Evolutionary conservation across 2,113 vertebrate species (phyloP), one percentile per base, ranked within the genome.

Genomic region (Halichoerus grypus): DNA sequence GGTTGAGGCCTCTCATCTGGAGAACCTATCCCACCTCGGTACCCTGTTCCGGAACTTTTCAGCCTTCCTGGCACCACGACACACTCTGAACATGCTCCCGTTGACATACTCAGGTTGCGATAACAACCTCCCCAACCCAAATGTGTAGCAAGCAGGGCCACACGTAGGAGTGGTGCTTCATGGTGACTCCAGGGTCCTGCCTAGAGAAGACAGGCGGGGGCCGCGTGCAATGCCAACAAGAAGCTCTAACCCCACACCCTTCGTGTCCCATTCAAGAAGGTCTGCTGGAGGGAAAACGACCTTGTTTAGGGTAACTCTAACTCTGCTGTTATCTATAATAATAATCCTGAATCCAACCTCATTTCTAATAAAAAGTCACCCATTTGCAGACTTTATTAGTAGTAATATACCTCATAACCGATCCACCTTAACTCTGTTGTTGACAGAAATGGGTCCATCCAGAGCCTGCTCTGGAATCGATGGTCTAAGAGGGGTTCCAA

Each of bases 181-280:
- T 33, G 65, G 57, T 18, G 55, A 8, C 55, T 94, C 39, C 80
- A 53, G 36, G 42, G 59, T 39, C 74, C 19, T 51, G 42, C 26
- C 28, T 10, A 19, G 46, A 36, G 33, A 92, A 84, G 36, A 72
- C 16, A 94, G 67, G 46, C n/a, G 14, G 57, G n/a, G 46, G 39
- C 72, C 31, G 16, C 24, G 19, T 36, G 24, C 7, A 57, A 84
- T 42, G 11, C 5, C 7, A 87, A 49, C 26, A n/a, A 2, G 49
- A 83, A 87, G 21, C 19, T 61, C 10, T 67, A 61, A 53, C 36
- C 46, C 6, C 6, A 3, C 21, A 3, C 21, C 22, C 39, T 86
- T 88, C 49, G 26, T 89, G n/a, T 95, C 28, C 46, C 33, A 49
- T 65, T 59, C 81, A 39, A 95, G 51, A 95, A 95, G 16, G 14